Conservation (phyloP, 2,888 invertebrate species). For the Nomada ferruginata region DNA sequence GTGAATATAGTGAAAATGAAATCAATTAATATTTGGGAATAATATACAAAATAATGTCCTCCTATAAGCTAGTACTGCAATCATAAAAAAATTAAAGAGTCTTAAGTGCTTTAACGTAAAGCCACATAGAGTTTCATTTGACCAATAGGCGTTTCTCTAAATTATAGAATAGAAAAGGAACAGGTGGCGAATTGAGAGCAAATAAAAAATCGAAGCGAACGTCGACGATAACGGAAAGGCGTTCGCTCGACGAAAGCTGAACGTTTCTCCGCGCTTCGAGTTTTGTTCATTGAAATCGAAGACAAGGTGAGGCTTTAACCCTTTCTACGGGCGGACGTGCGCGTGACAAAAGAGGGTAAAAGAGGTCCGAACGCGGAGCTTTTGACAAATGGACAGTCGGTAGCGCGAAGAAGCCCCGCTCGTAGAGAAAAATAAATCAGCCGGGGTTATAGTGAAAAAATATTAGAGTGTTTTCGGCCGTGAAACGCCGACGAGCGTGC, state of each 20-base stretch:
- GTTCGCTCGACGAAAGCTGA: conserved; percentile 18
- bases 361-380: conserved; percentile 38
- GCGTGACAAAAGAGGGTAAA: conserved; percentile 63
- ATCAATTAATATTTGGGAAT: no score
- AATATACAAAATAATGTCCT: no score
- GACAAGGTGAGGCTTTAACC: conserved; percentile 55
- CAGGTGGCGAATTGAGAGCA: conserved; percentile 7
- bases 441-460: conserved; percentile 59
- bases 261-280: conserved; percentile 1
- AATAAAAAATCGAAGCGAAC: conserved; percentile 1
- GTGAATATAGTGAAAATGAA: neutral
- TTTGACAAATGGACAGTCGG: conserved; percentile 70
- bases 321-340: conserved; percentile 55
- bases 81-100: no score
- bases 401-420: conserved; percentile 58
- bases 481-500: conserved; percentile 72
- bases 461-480: conserved; percentile 70
- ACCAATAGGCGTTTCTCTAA: neutral
- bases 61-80: no score
- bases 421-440: conserved; percentile 60
- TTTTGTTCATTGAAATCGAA: conserved; percentile 55
- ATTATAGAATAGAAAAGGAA: neutral
- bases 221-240: neutral
- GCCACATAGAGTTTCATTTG: no score
- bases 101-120: no score